A percentile compares a stretch with the other conserved stretches of the same genome.
phyloP scores from a whole-genome alignment of 2,888 invertebrate species.

The Melinaea marsaeus region DNA sequence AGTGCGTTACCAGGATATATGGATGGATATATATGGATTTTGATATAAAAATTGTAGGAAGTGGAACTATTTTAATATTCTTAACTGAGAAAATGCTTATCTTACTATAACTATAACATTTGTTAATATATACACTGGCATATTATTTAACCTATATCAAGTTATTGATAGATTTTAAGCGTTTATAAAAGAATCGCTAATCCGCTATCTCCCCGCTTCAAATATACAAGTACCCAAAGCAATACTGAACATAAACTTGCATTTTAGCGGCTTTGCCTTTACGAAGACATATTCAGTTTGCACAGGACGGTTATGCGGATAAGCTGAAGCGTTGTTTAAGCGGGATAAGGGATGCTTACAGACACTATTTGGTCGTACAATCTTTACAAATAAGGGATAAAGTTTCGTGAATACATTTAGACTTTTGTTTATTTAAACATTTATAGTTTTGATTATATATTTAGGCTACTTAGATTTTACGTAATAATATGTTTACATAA shows the following conservation, averaged over 20 bases:
- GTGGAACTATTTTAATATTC: too few relatives aligned
- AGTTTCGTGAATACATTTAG: background rate
- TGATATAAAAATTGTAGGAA: too few relatives aligned
- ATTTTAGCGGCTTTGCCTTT: conserved; percentile 30
- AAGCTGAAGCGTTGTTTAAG: conserved; percentile 18
- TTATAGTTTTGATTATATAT: too few relatives aligned
- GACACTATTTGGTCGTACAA: conserved; percentile 9
- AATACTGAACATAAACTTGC: conserved; percentile 31
- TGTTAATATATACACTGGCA: too few relatives aligned
- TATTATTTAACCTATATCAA: too few relatives aligned
- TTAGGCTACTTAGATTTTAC: too few relatives aligned
- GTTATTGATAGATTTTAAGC: too few relatives aligned
- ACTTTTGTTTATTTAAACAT: background rate
- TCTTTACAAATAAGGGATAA: conserved; percentile 6
- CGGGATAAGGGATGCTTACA: conserved; percentile 14
- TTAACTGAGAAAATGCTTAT: too few relatives aligned
- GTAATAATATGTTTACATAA: too few relatives aligned
- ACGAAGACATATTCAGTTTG: conserved; percentile 28
- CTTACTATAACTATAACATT: too few relatives aligned
- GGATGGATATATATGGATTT: too few relatives aligned
- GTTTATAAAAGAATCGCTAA: background rate
- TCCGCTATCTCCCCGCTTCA: conserved; percentile 1
- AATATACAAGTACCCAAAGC: conserved; percentile 11
- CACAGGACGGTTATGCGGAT: conserved; percentile 23
- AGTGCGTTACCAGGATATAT: too few relatives aligned